A percentile compares a stretch with the other conserved stretches of the same genome.
Evolutionary conservation across 2,113 vertebrate species (phyloP).

Genomic region (Chloropsis hardwickii): DNA sequence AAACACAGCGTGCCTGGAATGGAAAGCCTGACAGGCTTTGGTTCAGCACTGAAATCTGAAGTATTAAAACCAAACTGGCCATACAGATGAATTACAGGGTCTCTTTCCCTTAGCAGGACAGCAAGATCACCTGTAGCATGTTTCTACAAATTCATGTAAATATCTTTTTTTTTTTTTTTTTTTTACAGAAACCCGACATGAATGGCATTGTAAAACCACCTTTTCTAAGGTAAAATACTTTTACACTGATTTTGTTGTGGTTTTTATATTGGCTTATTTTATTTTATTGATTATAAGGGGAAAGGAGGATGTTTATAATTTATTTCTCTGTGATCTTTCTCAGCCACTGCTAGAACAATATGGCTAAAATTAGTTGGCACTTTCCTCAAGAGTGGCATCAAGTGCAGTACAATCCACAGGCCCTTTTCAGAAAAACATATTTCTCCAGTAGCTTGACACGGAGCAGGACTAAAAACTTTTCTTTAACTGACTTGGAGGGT

Average conservation of each 20-base stretch:
- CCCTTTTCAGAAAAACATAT: not conserved
- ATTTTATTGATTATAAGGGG: not conserved
- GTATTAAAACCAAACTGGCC: not conserved
- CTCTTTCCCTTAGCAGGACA: not conserved
- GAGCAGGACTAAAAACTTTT: not conserved
- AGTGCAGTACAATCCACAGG: not conserved
- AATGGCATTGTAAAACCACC: constrained; percentile 86
- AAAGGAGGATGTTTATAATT: not conserved
- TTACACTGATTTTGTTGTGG: not conserved
- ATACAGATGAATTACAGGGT: not conserved
- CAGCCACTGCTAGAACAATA: not conserved
- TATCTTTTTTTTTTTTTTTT: constrained; percentile 12
- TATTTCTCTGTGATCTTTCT: not conserved
- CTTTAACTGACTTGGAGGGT: not conserved
- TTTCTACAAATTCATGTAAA: not conserved
- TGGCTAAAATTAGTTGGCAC: not conserved
- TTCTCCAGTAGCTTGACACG: not conserved
- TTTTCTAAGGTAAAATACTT: constrained; percentile 84
- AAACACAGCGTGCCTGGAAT: not conserved
- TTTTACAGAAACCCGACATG: constrained; percentile 79
- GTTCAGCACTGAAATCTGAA: not conserved
- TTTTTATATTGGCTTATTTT: not conserved
- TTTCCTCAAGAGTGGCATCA: not conserved
- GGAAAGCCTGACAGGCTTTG: not conserved
- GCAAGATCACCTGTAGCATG: not conserved